Percentiles rank a stretch among this genome's conserved stretches.
These are phyloP conservation scores for Sebastes hubbsi DNA, from an alignment of 2,797 vertebrate species.

Conservation along the genomic window DNA sequence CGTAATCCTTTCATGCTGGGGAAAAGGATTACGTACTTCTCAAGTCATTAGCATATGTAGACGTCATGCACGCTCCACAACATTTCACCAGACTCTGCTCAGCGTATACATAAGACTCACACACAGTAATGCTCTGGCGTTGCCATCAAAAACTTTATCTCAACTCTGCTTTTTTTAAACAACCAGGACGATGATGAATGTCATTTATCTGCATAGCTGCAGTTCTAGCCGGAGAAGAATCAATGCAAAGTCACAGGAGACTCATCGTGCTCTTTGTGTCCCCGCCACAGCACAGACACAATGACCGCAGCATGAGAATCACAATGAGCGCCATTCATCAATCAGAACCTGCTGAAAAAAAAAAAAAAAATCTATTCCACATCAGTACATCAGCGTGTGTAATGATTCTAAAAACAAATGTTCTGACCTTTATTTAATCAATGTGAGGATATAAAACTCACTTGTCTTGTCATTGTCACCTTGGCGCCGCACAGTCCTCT, in stretches of 20 bases:
- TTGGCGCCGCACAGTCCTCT: background rate
- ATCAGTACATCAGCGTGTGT: conserved; percentile 20
- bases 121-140: background rate
- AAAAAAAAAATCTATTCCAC: conserved; percentile 13
- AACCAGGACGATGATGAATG: conserved; percentile 35
- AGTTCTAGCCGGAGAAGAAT: conserved; percentile 26
- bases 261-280: background rate
- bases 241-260: conserved; percentile 34
- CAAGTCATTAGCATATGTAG: conserved; percentile 23
- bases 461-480: conserved; percentile 23
- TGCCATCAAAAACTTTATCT: background rate
- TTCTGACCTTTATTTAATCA: conserved; percentile 52
- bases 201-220: conserved; percentile 21
- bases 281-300: background rate
- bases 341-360: conserved; percentile 16
- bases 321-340: conserved; percentile 42
- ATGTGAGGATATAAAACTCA: conserved; percentile 24
- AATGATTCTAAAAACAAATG: conserved; percentile 54
- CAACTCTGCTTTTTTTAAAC: background rate
- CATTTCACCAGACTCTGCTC: background rate
- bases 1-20: conserved; percentile 28
- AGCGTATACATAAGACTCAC: background rate
- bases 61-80: background rate
- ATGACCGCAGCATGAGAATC: conserved; percentile 16
- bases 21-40: conserved; percentile 33